Base-by-base conservation (phyloP, 2,888 invertebrate genomes). In the Cybosia mesomella region DNA sequence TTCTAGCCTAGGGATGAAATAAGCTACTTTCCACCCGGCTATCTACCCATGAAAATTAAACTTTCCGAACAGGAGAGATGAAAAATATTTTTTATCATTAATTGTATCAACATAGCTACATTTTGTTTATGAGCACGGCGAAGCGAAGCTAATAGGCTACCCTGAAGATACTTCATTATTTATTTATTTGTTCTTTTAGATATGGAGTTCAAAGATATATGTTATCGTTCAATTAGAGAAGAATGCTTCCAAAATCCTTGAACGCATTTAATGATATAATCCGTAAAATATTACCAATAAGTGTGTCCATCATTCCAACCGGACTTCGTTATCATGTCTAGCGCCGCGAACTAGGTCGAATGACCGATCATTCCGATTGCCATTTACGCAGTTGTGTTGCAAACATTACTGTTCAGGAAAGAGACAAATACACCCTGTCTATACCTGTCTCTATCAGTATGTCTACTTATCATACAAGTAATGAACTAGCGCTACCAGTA, bases 331-430 rank as follows among this genome's bases (percentile, higher is more conserved):
- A 79, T 82, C 83, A 70, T 34, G 66, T 68, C 64, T 64, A 71
- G 58, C 61, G 64, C 66, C 67, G 61, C 49, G 58, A 86, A 83
- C 68, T 87, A 68, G 85, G 86, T 86, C 85, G 81, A 63, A 70
- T 77, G 81, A 80, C 77, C 79, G 79, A 80, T 60, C 39, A 58
- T 18, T 58, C 71, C 71, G 70, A 75, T 55, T 58, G 66, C 65
- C 68, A 71, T 78, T 76, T 80, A 74, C 76, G 76, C 71, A 76
- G 71, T 77, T 72, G 64, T 71, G 65, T 73, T 72, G 53, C 34
- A 34, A 22, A 53, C 62, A 34, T 73, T 61, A 64, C 65, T 62
- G 53, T 58, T 58, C 28, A 64, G 70, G 64, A 67, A 62, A 67
- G 62, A 67, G 71, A 76, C 55, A 34, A 63, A 43, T 10, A 21